Evolutionary conservation across 2,113 vertebrate genomes (phyloP), one percentile per base, ranked within the genome.

Genomic region (Eptesicus fuscus): DNA sequence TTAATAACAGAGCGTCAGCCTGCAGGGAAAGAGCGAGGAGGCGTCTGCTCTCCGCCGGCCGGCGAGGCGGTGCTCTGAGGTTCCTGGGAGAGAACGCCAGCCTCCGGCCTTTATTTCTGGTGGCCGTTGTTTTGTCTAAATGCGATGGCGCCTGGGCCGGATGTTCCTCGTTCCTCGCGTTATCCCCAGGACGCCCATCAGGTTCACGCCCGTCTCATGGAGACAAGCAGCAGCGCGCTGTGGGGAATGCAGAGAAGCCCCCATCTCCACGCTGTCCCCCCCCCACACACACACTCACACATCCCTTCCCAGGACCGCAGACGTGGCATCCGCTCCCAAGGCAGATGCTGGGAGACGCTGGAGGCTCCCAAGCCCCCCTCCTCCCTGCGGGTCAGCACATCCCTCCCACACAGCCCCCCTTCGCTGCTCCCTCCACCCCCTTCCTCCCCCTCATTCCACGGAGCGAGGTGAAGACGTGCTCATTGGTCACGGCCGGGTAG

Each of bases 1-100:
- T 96, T 87, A 97, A 77, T 59, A 80, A 83, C 70, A 22, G 77
- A 96, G 97, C 82, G 76, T 65, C 65, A 91, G 97, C 93, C 93
- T 97, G 37, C 76, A 83, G 85, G 59, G 87, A 93, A 83, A 96
- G 67, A 97, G 85, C 88, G 88, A 49, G 74, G 76, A 94, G 79
- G 94, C 91, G 51, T 84, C 83, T 96, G 91, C 56, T 80, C 82
- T 96, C 87, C 37, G 20, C 16, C 40, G 74, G 20, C 16, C 40
- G 74, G 96, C 42, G 73, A 93, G 86, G 53, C 93, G 82, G 78
- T 13, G 83, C 79, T 77, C 80, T 85, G 95, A 96, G 77, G 93
- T 95, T 93, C 92, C 86, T 86, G 47, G 47, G 47, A 47, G 47
- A 47, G 47, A 47, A 5, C 16, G 76, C 56, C 78, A 47, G 85